phyloP scores from a whole-genome alignment of 2,797 vertebrate genomes.

The Thamnophis elegans region DNA sequence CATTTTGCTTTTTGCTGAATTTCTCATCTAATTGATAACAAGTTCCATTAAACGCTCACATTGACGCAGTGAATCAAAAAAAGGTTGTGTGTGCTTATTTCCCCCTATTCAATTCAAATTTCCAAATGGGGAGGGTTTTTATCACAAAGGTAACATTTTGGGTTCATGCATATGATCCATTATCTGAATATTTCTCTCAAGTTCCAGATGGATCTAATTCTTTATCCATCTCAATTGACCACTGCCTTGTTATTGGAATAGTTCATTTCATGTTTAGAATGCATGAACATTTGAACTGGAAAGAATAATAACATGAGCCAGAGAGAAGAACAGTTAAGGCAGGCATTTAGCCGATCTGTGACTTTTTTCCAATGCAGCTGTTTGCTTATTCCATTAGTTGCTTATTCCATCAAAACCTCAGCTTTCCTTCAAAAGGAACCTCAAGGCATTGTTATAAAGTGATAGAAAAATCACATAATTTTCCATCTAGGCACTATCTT shows the following conservation, averaged over 20 bases:
- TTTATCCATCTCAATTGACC: not conserved
- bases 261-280: not conserved
- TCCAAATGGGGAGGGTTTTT: not conserved
- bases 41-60: not conserved
- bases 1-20: not conserved
- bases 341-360: not conserved
- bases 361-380: not conserved
- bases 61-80: not conserved
- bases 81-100: not conserved
- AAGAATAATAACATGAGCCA: not conserved
- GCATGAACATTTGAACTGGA: not conserved
- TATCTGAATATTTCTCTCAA: not conserved
- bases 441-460: not conserved
- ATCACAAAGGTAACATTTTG: not conserved
- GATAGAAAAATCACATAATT: no score
- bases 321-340: not conserved
- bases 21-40: not conserved
- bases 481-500: not conserved
- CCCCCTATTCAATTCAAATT: not conserved
- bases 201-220: not conserved
- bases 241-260: not conserved
- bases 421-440: not conserved
- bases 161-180: not conserved
- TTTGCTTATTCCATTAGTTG: not conserved
- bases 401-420: not conserved